Conservation (phyloP, 64 coral and sea anemone species). For the Montipora cactus region DNA sequence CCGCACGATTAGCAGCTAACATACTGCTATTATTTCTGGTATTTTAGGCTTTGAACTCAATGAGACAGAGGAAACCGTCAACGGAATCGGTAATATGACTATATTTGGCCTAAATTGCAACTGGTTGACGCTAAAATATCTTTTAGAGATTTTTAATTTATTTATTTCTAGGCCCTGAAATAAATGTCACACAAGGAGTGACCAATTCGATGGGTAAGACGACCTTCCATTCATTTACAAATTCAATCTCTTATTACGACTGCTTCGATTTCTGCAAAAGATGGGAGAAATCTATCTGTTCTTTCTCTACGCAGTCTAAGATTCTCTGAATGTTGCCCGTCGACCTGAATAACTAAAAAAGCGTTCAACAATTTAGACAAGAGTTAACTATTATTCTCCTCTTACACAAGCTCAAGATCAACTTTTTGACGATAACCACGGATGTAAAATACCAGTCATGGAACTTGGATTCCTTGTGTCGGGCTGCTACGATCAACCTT, state of each 20-base stretch:
- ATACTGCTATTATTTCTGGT: neutral
- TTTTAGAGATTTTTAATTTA: neutral
- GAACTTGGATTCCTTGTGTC: slow-evolving; percentile 54
- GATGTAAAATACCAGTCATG: neutral
- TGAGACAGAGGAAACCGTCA: neutral
- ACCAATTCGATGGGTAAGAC: slow-evolving; percentile 31
- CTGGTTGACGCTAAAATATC: neutral
- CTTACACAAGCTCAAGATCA: neutral
- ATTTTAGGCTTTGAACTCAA: neutral
- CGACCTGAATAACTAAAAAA: no score
- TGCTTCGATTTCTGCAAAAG: no score
- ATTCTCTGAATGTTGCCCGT: no score
- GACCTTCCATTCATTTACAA: no score
- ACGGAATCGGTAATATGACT: neutral
- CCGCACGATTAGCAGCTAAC: neutral
- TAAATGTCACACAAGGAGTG: slow-evolving; percentile 37
- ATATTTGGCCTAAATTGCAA: neutral
- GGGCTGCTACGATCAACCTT: neutral
- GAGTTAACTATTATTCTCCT: neutral
- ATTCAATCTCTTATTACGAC: no score
- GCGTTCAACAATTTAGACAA: no score
- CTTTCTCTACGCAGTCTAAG: no score
- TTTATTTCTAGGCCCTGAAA: neutral
- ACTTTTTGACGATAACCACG: slow-evolving; percentile 38
- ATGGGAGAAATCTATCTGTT: no score